Evolutionary conservation across 2,113 vertebrate genomes (phyloP).

Genomic region (Plestiodon gilberti): DNA sequence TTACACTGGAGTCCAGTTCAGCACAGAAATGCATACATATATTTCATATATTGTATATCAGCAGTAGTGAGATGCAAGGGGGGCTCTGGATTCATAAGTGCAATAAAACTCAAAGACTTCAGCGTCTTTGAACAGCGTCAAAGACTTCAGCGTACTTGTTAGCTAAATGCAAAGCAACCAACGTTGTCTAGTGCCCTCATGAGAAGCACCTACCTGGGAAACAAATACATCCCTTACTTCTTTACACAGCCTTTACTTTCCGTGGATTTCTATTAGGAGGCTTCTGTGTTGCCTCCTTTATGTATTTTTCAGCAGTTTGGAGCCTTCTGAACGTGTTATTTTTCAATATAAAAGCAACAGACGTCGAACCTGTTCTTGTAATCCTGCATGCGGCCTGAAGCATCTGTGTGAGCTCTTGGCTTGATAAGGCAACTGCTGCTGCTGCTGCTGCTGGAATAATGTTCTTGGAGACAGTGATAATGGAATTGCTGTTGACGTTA

Average conservation of each 20-base stretch:
- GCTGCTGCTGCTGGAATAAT: neutral
- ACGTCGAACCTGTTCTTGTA: neutral
- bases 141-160: neutral
- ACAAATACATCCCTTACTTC: neutral
- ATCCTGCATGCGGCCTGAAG: neutral
- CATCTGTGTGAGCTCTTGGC: neutral
- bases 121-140: too few relatives aligned
- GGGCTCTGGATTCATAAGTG: neutral
- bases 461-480: neutral
- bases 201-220: neutral
- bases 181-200: neutral
- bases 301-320: neutral
- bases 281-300: neutral
- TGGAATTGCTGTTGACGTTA: neutral
- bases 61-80: neutral
- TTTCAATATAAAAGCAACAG: neutral
- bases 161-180: neutral
- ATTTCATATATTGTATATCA: neutral
- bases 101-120: neutral
- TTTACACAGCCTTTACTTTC: neutral
- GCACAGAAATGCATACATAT: conserved; percentile 12
- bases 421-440: neutral
- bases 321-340: neutral
- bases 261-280: neutral
- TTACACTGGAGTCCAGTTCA: neutral